Conservation (phyloP, 2,113 vertebrate species). For the Takifugu bimaculatus region DNA sequence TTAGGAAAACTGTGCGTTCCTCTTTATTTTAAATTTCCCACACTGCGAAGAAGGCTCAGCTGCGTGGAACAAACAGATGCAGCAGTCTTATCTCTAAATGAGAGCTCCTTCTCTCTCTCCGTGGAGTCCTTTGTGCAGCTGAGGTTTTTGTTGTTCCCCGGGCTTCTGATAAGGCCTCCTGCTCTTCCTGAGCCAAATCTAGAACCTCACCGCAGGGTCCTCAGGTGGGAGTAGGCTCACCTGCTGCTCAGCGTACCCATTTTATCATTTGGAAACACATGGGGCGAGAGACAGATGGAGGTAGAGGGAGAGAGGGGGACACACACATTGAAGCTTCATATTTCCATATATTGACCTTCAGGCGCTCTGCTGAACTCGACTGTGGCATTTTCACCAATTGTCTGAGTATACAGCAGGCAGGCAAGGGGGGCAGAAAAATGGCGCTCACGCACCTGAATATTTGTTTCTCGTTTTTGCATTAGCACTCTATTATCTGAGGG, state of each 20-base stretch:
- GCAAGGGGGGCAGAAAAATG: slow-evolving; percentile 16
- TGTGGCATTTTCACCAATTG: slow-evolving; percentile 8
- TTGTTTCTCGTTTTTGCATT: neutral
- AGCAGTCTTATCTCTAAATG: slow-evolving; percentile 42
- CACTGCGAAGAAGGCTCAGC: slow-evolving; percentile 11
- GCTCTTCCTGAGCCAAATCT: slow-evolving; percentile 56
- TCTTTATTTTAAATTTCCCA: slow-evolving; percentile 17
- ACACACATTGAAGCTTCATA: slow-evolving; percentile 1
- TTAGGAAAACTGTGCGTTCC: slow-evolving; percentile 29
- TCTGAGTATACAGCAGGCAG: slow-evolving; percentile 9
- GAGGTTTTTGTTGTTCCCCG: slow-evolving; percentile 55
- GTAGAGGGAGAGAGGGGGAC: neutral
- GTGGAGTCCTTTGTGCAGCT: slow-evolving; percentile 56
- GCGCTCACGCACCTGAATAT: neutral
- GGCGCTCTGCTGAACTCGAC: slow-evolving; percentile 15
- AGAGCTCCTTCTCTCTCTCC: slow-evolving; percentile 43
- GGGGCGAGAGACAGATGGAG: neutral
- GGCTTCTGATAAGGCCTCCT: slow-evolving; percentile 66
- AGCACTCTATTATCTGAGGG: slow-evolving; percentile 13
- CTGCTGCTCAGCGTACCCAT: slow-evolving; percentile 50
- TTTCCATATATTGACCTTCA: slow-evolving; percentile 32
- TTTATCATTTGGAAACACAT: slow-evolving; percentile 36
- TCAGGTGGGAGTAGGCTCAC: slow-evolving; percentile 54
- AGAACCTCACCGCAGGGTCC: slow-evolving; percentile 49
- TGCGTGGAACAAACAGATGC: slow-evolving; percentile 58